A percentile compares a stretch with the other conserved stretches of the same genome.
These are phyloP conservation scores for Stegodyphus dumicola DNA, from an alignment of 1,140 invertebrate genomes.

Conservation along the genomic window DNA sequence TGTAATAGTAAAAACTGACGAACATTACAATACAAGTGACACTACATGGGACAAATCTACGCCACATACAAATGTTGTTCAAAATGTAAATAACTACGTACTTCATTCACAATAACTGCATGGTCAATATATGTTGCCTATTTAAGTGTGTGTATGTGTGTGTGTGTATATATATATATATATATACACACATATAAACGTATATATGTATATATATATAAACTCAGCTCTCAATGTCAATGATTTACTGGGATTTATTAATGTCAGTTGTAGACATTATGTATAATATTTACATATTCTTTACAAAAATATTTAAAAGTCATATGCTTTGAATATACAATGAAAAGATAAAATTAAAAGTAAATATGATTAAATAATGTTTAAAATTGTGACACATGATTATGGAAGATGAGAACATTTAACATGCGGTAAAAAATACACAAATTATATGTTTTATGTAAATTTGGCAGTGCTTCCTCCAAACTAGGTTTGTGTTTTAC, in stretches of 20 bases:
- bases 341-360: slow-evolving; percentile 1
- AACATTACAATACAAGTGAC: slow-evolving; percentile 53
- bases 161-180: too few species aligned
- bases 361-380: too few species aligned
- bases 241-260: slow-evolving; percentile 46
- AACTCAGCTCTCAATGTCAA: slow-evolving; percentile 43
- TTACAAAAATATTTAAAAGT: slow-evolving; percentile 57
- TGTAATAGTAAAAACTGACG: slow-evolving; percentile 59
- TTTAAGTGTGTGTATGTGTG: not conserved
- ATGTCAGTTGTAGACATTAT: slow-evolving; percentile 28
- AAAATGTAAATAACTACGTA: slow-evolving; percentile 54
- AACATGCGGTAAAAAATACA: too few species aligned
- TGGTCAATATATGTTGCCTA: slow-evolving; percentile 15
- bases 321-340: slow-evolving; percentile 27
- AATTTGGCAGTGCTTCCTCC: too few species aligned
- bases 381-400: too few species aligned
- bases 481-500: too few species aligned
- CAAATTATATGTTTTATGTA: too few species aligned
- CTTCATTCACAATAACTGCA: slow-evolving; percentile 55
- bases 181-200: too few species aligned
- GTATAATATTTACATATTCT: slow-evolving; percentile 47
- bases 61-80: slow-evolving; percentile 54
- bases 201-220: not conserved
- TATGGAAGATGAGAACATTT: too few species aligned
- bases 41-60: slow-evolving; percentile 47